Conservation (phyloP, 2,797 vertebrate species). For the Coracias cyanogaster region DNA sequence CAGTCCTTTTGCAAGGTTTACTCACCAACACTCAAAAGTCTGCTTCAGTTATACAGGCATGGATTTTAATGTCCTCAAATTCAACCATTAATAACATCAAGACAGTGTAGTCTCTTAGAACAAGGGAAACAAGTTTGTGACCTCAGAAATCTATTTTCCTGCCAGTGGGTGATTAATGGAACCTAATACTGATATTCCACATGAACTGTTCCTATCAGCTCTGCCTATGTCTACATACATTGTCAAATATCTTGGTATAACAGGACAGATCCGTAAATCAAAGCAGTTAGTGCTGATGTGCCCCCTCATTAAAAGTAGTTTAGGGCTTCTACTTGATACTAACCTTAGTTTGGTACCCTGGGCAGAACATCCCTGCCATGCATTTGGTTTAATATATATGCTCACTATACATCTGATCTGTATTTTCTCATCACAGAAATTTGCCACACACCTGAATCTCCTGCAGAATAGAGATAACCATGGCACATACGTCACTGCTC, state of each 20-base stretch:
- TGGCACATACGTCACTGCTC: neutral
- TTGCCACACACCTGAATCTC: neutral
- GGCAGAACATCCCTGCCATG: neutral
- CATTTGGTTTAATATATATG: neutral
- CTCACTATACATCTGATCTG: neutral
- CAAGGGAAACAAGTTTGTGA: neutral
- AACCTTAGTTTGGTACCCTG: neutral
- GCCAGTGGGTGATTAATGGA: neutral
- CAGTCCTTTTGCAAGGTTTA: neutral
- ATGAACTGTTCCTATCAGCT: neutral
- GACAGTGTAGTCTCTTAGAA: neutral
- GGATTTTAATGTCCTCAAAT: neutral
- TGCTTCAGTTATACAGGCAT: neutral
- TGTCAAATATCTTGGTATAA: neutral
- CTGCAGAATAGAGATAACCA: neutral
- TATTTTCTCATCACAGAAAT: neutral
- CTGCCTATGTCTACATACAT: neutral
- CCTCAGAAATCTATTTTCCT: neutral
- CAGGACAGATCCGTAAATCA: neutral
- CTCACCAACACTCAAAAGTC: neutral
- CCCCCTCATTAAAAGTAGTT: neutral
- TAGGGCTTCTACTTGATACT: neutral
- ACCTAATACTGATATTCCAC: neutral
- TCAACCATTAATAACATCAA: neutral
- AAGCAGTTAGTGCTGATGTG: neutral